Evolutionary conservation across 2,888 invertebrate genomes (phyloP).

Genomic region (Andrena marginata): DNA sequence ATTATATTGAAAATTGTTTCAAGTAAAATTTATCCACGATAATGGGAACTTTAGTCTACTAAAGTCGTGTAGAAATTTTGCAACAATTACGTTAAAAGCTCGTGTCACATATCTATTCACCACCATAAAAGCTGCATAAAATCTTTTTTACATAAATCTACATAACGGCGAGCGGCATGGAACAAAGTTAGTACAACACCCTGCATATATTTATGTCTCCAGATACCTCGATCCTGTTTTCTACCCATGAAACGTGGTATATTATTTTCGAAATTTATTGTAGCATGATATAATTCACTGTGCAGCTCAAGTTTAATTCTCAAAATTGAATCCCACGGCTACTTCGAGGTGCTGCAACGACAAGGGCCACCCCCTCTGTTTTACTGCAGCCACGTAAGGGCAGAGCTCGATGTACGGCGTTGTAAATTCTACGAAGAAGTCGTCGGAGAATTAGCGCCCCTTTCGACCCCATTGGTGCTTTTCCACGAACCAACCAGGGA

Average conservation of each 20-base stretch:
- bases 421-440: conserved; percentile 52
- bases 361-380: conserved; percentile 20
- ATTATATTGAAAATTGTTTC: too few relatives aligned
- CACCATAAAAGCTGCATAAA: too few relatives aligned
- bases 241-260: not conserved
- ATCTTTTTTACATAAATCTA: too few relatives aligned
- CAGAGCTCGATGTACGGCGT: conserved; percentile 38
- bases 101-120: too few relatives aligned
- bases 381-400: conserved; percentile 9
- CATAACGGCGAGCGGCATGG: not conserved
- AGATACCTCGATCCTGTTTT: not conserved
- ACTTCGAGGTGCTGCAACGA: conserved; percentile 25
- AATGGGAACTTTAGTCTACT: too few relatives aligned
- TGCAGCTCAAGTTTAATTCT: conserved; percentile 56
- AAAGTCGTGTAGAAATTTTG: too few relatives aligned
- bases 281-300: conserved; percentile 46
- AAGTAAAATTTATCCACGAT: too few relatives aligned
- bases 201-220: not conserved
- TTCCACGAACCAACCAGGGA: not conserved
- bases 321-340: conserved; percentile 52
- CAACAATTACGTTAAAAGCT: too few relatives aligned
- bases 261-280: conserved; percentile 42
- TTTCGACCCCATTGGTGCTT: not conserved
- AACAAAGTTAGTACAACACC: not conserved
- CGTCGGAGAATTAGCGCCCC: conserved; percentile 49